Base-by-base conservation (phyloP, 1,140 invertebrate genomes). In the Ditylenchus dipsaci region DNA sequence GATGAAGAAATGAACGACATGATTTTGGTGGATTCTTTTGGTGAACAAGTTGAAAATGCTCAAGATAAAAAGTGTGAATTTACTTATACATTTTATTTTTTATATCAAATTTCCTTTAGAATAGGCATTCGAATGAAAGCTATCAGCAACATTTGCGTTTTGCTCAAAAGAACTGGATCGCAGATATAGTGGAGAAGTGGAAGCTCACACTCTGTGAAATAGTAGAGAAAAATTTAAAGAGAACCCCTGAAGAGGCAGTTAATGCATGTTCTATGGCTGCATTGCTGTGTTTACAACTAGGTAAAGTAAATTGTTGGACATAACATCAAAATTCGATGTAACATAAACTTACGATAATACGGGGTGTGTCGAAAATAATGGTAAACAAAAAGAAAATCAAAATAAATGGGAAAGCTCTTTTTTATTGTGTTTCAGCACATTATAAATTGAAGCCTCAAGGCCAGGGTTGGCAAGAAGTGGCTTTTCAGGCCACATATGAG, bases 181-280 rank as follows among this genome's bases (percentile, higher is more conserved):
- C 75, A 27, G 73, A 75, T n/a, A 73, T 17, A 30, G 63, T 74
- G 8, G 60, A 78, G 17, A 78, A 72, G 43, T 68, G 73, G 71
- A 67, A 74, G 29, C 33, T 19, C 19, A 38, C 75, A 7, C 27
- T 75, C 3, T 49, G 56, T n/a, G 73, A 75, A 42, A 72, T 75
- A 27, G 33, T 74, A 1, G 66, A 79, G 11, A 75, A 75, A n/a
- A 67, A 68, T 56, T n/a, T 75, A n/a, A 78, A 75, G 27, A 73
- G 76, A n/a, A 75, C 73, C 1, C 9, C 33, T 15, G 73, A 75
- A 9, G 73, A 75, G 23, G 61, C 70, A 15, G 19, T 63, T 8
- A 69, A 69, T n/a, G 67, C 49, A 11, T 74, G 77, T 26, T 38
- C 67, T 27, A 21, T 75, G 17, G 73, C 60, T 17, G 75, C 71